phyloP scores from a whole-genome alignment of 2,113 vertebrate genomes.

The Salvator merianae region DNA sequence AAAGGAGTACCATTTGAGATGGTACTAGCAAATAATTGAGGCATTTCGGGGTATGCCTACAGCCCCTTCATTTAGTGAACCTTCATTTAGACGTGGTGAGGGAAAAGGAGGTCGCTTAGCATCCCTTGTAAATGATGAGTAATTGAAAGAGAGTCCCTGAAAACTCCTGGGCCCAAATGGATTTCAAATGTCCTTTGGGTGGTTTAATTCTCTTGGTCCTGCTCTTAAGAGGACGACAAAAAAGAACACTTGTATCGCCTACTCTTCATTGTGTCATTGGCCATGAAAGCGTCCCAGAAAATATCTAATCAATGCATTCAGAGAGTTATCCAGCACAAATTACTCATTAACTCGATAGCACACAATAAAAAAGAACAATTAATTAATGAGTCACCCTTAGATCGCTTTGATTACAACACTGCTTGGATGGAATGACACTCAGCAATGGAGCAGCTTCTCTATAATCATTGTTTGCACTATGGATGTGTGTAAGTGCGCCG shows the following conservation, averaged over 20 bases:
- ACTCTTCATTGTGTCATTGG: conserved; percentile 66
- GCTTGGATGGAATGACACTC: conserved; percentile 68
- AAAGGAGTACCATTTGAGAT: too few relatives aligned
- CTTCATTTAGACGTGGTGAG: too few relatives aligned
- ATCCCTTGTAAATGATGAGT: too few relatives aligned
- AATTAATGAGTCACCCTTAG: conserved; percentile 81
- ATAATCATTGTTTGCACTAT: conserved; percentile 70
- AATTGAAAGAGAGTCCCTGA: too few relatives aligned
- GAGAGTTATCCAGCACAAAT: conserved; percentile 83
- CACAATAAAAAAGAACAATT: conserved; percentile 84
- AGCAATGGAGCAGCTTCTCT: conserved; percentile 71
- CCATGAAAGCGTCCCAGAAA: conserved; percentile 71
- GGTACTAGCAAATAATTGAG: too few relatives aligned
- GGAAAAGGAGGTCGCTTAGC: too few relatives aligned
- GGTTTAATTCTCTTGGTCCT: conserved; percentile 59
- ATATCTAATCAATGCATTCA: conserved; percentile 80
- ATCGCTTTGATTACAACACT: conserved; percentile 76
- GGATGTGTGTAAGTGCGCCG: conserved; percentile 49
- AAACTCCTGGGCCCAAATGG: conserved; percentile 10
- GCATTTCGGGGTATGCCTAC: too few relatives aligned
- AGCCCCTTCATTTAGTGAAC: too few relatives aligned
- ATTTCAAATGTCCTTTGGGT: conserved; percentile 50
- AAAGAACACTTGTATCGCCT: conserved; percentile 56
- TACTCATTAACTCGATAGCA: conserved; percentile 84
- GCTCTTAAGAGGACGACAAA: conserved; percentile 60